Conservation (phyloP, 2,888 invertebrate species). For the Dasysyrphus tricinctus region DNA sequence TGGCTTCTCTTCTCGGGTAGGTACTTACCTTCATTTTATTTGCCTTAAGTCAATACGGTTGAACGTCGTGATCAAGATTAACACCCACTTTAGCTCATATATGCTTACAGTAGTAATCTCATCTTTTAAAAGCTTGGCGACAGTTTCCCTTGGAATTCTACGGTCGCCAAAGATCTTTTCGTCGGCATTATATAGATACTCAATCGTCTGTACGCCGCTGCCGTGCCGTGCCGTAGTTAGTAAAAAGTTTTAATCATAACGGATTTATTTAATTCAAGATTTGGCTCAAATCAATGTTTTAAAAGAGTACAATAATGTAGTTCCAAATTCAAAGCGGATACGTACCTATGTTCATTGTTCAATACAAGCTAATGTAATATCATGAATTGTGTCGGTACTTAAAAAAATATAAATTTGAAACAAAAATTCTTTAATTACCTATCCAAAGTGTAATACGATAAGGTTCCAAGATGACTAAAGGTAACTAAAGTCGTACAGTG, state of each 20-base stretch:
- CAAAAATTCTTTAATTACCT: background rate
- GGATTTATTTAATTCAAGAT: no score
- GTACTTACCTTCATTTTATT: conserved; percentile 28
- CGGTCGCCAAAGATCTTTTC: conserved; percentile 56
- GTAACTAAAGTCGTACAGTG: conserved; percentile 11
- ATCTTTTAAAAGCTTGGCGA: conserved; percentile 29
- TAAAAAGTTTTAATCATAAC: no score
- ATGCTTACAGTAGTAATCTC: conserved; percentile 11
- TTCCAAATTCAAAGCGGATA: background rate
- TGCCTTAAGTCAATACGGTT: conserved; percentile 52
- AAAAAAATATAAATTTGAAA: background rate
- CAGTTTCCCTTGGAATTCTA: conserved; percentile 42
- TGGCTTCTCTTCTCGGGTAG: conserved; percentile 26
- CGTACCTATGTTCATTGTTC: background rate
- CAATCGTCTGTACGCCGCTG: background rate
- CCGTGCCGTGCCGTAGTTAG: background rate
- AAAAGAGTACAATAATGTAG: background rate
- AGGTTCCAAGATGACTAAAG: conserved; percentile 44
- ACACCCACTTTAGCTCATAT: conserved; percentile 44
- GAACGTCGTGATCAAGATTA: conserved; percentile 40
- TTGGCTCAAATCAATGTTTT: background rate
- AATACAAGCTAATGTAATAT: background rate
- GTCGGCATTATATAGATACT: background rate
- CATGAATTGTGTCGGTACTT: background rate
- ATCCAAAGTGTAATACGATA: background rate